Percentiles rank a stretch among this genome's conserved stretches.
Conservation (phyloP, 2,797 vertebrate genomes). For the Heliangelus exortis region DNA sequence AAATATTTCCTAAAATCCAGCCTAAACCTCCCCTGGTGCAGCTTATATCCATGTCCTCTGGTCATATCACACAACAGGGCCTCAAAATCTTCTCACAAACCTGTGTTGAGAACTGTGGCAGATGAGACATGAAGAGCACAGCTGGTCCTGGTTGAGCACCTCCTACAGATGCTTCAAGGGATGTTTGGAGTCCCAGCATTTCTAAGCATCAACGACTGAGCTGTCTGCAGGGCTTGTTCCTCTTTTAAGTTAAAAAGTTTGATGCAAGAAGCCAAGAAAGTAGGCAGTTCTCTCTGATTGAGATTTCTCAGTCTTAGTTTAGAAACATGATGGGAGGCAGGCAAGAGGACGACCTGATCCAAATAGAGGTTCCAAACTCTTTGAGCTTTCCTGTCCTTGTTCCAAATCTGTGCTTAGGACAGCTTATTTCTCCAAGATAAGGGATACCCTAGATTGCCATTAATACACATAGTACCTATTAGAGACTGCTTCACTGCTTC, state of each 20-base stretch:
- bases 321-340: neutral
- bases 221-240: neutral
- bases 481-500: neutral
- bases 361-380: neutral
- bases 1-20: no score
- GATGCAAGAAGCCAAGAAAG: neutral
- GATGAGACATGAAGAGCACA: neutral
- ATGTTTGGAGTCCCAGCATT: neutral
- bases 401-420: neutral
- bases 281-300: neutral
- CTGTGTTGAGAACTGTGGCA: neutral
- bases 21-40: no score
- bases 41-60: no score
- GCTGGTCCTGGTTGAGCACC: neutral
- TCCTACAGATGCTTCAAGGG: neutral
- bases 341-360: neutral
- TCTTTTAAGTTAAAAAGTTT: neutral
- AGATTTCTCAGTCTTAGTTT: neutral
- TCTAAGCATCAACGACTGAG: neutral
- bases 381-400: neutral
- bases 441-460: neutral
- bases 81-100: neutral
- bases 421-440: neutral
- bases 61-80: no score
- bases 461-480: neutral